These are phyloP conservation scores for Microctonus brassicae DNA, from an alignment of 2,888 invertebrate species.

Conservation along the genomic window DNA sequence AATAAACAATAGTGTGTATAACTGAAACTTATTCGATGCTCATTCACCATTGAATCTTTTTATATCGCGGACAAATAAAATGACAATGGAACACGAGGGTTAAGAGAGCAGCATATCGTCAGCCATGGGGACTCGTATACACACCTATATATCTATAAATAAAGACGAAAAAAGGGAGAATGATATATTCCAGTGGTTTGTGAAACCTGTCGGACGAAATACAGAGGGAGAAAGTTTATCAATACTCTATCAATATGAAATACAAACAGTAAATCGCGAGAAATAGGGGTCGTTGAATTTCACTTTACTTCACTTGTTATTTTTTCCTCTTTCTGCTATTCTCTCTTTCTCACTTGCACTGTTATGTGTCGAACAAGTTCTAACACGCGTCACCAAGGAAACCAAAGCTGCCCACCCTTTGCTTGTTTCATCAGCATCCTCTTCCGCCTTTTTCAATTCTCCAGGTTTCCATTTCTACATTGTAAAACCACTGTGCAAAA, in stretches of 20 bases:
- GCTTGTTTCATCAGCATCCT: not conserved
- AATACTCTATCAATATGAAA: conserved; percentile 70
- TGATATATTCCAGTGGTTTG: conserved; percentile 35
- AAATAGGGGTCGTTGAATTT: conserved; percentile 39
- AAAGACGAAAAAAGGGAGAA: not conserved
- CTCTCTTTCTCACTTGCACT: not conserved
- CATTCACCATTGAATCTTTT: not conserved
- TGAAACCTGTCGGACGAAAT: conserved; percentile 33
- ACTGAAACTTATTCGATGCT: conserved; percentile 46
- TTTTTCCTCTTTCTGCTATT: not conserved
- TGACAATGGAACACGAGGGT: conserved; percentile 10
- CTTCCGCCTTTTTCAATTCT: conserved; percentile 4
- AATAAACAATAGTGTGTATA: conserved; percentile 56
- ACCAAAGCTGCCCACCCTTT: conserved; percentile 51
- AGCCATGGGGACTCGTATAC: not conserved
- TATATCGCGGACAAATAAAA: not conserved
- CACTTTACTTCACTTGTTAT: conserved; percentile 12
- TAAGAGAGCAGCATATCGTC: conserved; percentile 6
- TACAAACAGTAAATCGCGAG: conserved; percentile 62
- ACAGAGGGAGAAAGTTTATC: conserved; percentile 54
- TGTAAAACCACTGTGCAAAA: too few relatives aligned
- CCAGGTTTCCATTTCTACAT: too few relatives aligned
- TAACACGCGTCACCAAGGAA: conserved; percentile 64
- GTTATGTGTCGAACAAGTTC: not conserved
- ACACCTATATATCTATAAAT: not conserved